These are phyloP conservation scores for Dromius quadrimaculatus DNA, from an alignment of 2,888 invertebrate genomes.

Conservation along the genomic window DNA sequence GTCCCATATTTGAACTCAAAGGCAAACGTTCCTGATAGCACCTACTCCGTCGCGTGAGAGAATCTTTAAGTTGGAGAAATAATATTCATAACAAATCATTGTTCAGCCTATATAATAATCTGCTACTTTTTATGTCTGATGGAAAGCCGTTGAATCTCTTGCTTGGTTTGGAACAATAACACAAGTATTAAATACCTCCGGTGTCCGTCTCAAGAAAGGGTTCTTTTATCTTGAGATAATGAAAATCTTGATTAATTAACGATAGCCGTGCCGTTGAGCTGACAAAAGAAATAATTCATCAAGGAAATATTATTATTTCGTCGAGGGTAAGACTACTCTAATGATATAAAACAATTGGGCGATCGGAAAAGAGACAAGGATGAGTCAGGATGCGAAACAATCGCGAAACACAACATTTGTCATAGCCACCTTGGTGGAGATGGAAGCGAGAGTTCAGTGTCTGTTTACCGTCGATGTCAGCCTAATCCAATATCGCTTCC, in stretches of 20 bases:
- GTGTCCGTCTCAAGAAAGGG: constrained; percentile 46
- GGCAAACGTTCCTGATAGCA: too few relatives aligned
- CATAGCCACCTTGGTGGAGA: constrained; percentile 51
- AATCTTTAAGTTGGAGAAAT: too few relatives aligned
- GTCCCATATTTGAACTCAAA: too few relatives aligned
- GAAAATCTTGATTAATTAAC: constrained; percentile 54
- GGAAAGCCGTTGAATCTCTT: background rate
- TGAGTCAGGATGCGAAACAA: constrained; percentile 43
- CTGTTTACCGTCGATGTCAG: constrained; percentile 62
- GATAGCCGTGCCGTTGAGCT: constrained; percentile 48
- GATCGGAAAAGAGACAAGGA: constrained; percentile 51
- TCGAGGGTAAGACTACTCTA: constrained; percentile 26
- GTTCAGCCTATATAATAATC: too few relatives aligned
- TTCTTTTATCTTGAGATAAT: constrained; percentile 53
- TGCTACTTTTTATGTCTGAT: too few relatives aligned
- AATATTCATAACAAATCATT: too few relatives aligned
- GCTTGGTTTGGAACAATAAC: constrained; percentile 28
- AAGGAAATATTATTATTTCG: constrained; percentile 52
- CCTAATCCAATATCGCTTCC: constrained; percentile 68
- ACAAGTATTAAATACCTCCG: constrained; percentile 50
- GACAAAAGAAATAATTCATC: constrained; percentile 53
- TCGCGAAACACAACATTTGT: constrained; percentile 26
- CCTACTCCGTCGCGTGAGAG: too few relatives aligned
- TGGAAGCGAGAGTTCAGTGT: constrained; percentile 40
- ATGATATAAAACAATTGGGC: constrained; percentile 52